These are phyloP conservation scores for Andricus quercusramuli DNA, from an alignment of 2,888 invertebrate species.

Conservation along the genomic window DNA sequence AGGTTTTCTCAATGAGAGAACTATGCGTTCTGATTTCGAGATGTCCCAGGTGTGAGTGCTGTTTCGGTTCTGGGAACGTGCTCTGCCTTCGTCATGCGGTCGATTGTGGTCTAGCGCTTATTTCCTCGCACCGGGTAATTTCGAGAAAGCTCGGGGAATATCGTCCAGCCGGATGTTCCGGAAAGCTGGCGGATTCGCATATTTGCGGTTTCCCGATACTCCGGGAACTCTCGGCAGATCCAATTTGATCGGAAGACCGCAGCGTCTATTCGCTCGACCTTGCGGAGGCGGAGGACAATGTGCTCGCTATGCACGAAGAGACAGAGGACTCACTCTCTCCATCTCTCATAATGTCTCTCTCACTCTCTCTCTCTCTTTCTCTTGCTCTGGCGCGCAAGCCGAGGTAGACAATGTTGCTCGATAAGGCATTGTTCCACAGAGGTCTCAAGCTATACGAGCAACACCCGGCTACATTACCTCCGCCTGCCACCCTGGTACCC, in stretches of 20 bases:
- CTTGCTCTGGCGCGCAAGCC: slow-evolving; percentile 35
- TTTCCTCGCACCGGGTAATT: slow-evolving; percentile 13
- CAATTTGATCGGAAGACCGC: slow-evolving; percentile 74
- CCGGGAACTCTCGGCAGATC: slow-evolving; percentile 69
- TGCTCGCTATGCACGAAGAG: slow-evolving; percentile 54
- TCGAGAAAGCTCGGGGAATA: slow-evolving; percentile 44
- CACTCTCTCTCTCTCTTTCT: slow-evolving; percentile 14
- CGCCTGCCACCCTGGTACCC: slow-evolving; percentile 14
- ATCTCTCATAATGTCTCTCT: slow-evolving; percentile 42
- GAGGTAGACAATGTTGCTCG: slow-evolving; percentile 73
- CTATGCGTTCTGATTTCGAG: slow-evolving; percentile 39
- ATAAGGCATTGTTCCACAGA: slow-evolving; percentile 75
- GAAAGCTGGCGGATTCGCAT: slow-evolving; percentile 44
- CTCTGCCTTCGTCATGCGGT: slow-evolving; percentile 20
- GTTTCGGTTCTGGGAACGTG: slow-evolving; percentile 23
- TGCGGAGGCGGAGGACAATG: slow-evolving; percentile 62
- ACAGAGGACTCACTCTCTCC: slow-evolving; percentile 40
- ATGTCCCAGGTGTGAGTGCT: slow-evolving; percentile 39
- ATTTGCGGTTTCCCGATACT: slow-evolving; percentile 58
- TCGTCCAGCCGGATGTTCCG: slow-evolving; percentile 20
- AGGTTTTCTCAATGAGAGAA: slow-evolving; percentile 28
- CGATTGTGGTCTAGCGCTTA: slow-evolving; percentile 26
- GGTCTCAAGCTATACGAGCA: slow-evolving; percentile 63
- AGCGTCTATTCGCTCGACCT: slow-evolving; percentile 55
- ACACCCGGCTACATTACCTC: slow-evolving; percentile 49